Evolutionary conservation across 2,113 vertebrate genomes (phyloP).

Genomic region (Mixornis gularis): DNA sequence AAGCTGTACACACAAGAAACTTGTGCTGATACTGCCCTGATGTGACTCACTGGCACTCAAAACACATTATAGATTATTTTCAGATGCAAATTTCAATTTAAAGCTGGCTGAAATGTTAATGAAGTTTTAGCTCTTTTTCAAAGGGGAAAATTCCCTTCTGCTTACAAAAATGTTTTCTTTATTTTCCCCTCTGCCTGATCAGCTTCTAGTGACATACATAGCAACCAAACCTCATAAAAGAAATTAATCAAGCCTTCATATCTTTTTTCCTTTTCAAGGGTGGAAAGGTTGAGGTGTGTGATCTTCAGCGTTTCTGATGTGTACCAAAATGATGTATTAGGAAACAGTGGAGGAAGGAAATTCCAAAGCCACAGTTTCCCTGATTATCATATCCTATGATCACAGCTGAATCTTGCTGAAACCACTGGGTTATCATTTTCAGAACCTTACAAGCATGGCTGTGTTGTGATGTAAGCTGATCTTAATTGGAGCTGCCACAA

Average conservation of each 20-base stretch:
- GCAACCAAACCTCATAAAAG: background rate
- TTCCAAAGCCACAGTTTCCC: background rate
- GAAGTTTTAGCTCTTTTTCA: constrained; percentile 25
- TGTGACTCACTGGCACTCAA: background rate
- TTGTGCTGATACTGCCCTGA: background rate
- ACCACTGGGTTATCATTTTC: background rate
- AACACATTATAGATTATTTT: constrained; percentile 27
- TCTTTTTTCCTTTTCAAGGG: background rate
- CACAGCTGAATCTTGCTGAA: background rate
- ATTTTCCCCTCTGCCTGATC: background rate
- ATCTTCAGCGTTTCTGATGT: background rate
- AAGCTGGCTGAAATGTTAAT: constrained; percentile 27
- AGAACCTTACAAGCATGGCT: background rate
- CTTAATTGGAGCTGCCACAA: background rate
- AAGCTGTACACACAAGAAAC: background rate
- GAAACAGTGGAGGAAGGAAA: background rate
- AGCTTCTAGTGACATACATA: background rate
- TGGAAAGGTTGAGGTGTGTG: background rate
- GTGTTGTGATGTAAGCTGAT: background rate
- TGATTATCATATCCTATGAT: background rate
- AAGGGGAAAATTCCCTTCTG: background rate
- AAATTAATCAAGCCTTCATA: background rate
- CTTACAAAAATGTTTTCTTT: background rate
- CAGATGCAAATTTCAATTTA: constrained; percentile 22
- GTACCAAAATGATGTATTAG: background rate